Base-by-base conservation (phyloP, 2,888 invertebrate species). In the Anaspis maculata region DNA sequence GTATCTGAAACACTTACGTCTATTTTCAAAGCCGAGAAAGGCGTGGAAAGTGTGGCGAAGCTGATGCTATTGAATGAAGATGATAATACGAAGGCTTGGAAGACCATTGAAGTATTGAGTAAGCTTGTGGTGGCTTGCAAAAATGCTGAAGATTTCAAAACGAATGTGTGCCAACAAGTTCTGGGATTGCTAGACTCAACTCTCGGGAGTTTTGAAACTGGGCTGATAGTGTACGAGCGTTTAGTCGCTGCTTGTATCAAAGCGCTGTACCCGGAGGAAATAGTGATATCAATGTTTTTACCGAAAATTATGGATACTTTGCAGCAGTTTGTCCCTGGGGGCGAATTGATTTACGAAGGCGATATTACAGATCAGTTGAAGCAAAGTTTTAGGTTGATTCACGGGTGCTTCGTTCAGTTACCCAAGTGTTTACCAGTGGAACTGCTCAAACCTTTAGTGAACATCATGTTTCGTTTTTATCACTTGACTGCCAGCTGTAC, bases 31-130 rank as follows among this genome's bases (percentile, higher is more conserved):
- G 63, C 70, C 34, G 63, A 74, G 1, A 73, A 76, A 45, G 87
- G 87, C 3, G 64, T 87, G 26, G 59, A 74, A 27, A 72, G 75
- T 35, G 62, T 84, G 9, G 72, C 80, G 19, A 61, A 71, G 49
- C 80, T 80, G 25, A 73, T 85, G 51, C 71, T 82, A 16, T 51
- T 52, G n/a, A 33, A 41, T 3, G 48, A 39, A 11, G 51, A 59
- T 34, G 62, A 81, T 46, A 66, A 68, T 11, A 74, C 76, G 1
- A 64, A 66, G 46, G 74, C 77, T 48, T 83, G 83, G 83, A 70
- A 72, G 49, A 76, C 75, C 57, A 69, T 80, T 48, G 77, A 82
- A 35, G 69, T 77, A 47, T 71, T 83, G 37, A 74, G 77, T 28
- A 76, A 73, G 62, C 68, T 87, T 34, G 69, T 83, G 35, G 62